Percentiles rank a stretch among this genome's conserved stretches.
Conservation (phyloP, 2,888 invertebrate species). For the Habrosyne pyritoides region DNA sequence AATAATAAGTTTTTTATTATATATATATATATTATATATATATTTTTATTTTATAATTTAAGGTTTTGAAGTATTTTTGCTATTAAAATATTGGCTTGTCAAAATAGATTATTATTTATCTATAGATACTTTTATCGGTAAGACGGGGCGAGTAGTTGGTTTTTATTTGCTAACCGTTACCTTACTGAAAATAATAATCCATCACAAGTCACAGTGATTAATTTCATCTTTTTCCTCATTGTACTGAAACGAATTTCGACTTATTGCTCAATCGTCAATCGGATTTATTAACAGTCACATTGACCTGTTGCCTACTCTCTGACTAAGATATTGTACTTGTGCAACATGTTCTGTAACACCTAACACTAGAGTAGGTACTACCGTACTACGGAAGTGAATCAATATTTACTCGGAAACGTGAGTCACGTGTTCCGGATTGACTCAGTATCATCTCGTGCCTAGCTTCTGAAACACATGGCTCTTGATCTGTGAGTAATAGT, state of each 20-base stretch:
- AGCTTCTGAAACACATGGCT: slow-evolving; percentile 21
- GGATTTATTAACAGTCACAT: not conserved
- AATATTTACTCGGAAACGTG: slow-evolving; percentile 72
- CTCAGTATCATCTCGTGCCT: slow-evolving; percentile 36
- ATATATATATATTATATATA: too few relatives aligned
- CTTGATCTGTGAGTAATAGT: slow-evolving; percentile 33
- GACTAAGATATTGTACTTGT: slow-evolving; percentile 30
- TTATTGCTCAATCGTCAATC: not conserved
- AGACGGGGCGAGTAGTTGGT: too few relatives aligned
- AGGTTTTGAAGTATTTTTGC: too few relatives aligned
- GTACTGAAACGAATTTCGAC: not conserved
- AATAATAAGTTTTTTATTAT: too few relatives aligned
- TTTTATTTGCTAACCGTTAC: too few relatives aligned
- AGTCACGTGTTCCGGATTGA: slow-evolving; percentile 71
- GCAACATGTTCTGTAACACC: slow-evolving; percentile 38
- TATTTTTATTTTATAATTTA: too few relatives aligned
- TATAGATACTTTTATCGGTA: too few relatives aligned
- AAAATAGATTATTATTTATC: too few relatives aligned
- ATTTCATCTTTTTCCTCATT: not conserved
- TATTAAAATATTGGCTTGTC: too few relatives aligned
- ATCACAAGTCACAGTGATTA: not conserved
- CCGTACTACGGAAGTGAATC: slow-evolving; percentile 65
- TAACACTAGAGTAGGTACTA: slow-evolving; percentile 30
- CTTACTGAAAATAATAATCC: too few relatives aligned
- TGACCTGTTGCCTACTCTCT: slow-evolving; percentile 10